Evolutionary conservation across 2,888 invertebrate genomes (phyloP), one percentile per base, ranked within the genome.

Genomic region (Lepidocyrtoides sp.): DNA sequence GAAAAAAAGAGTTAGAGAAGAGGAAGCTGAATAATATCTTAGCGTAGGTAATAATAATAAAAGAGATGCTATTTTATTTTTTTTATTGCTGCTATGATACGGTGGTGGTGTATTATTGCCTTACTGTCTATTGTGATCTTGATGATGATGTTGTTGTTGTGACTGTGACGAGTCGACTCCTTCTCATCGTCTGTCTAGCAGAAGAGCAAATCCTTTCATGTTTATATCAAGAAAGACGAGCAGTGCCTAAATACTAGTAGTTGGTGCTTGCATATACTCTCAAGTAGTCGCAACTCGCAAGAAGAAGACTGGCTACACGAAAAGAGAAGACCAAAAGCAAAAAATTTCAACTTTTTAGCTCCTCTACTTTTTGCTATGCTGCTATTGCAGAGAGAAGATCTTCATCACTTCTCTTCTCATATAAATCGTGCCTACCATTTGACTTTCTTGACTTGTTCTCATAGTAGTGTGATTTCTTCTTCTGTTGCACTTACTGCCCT

Each of bases 131-230:
- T 51, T 44, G 12, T 20, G 23, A 63, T 17, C 20, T 44, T 41
- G 4, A 48, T 44, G 8, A 12, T 84, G 29, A n/a, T n/a, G n/a
- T n/a, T n/a, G n/a, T n/a, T 79, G 63, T 51, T 75, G 48, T 69
- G 69, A 69, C 41, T 69, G 23, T 82, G 87, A 87, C 81, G 72
- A 91, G 77, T 63, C 82, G 86, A 87, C 81, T 91, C 81, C 54
- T 79, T 85, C 91, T 91, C 91, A 91, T 91, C 91, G 84, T 91
- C 86, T 91, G 86, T 87, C 91, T 91, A 86, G 44, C 66, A 85
- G 69, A 85, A 86, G 60, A 87, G 75, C 75, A 82, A 82, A 91
- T 81, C 82, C 86, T 75, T 82, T 91, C 66, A 72, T 91, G 91
- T 91, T 91, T 91, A 91, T 91, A 91, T 82, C 72, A 57, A 54